Conservation (phyloP, 30 jellyfish, hydroid and myxozoan species). For the Aurelia sp. region DNA sequence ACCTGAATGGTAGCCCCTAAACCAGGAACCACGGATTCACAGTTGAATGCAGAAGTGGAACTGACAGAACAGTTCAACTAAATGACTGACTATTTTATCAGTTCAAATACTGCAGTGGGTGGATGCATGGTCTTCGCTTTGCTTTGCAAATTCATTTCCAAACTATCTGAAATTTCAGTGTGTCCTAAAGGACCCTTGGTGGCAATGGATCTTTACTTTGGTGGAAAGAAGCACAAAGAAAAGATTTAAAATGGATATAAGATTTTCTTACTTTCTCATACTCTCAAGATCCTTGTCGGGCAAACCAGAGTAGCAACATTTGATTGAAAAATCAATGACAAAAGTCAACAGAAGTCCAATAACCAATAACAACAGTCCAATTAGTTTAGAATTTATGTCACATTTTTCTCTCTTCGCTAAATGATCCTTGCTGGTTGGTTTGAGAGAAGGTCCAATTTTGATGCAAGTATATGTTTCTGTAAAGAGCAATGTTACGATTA, state of each 20-base stretch:
- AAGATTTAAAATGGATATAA: not conserved
- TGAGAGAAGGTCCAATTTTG: constrained; percentile 35
- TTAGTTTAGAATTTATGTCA: not conserved
- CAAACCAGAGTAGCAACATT: constrained; percentile 7
- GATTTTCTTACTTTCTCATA: not conserved
- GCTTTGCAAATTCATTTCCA: too few species aligned
- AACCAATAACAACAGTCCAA: not conserved
- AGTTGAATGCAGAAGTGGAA: too few species aligned
- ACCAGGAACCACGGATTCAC: too few species aligned
- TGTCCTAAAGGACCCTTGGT: too few species aligned
- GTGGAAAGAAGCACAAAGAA: too few species aligned
- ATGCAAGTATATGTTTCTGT: constrained; percentile 53
- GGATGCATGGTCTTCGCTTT: too few species aligned
- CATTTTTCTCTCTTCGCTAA: not conserved
- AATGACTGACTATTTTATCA: too few species aligned
- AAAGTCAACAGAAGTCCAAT: not conserved
- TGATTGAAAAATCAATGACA: not conserved
- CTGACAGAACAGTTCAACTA: too few species aligned
- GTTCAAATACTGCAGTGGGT: too few species aligned
- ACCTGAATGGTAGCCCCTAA: too few species aligned
- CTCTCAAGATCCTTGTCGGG: not conserved
- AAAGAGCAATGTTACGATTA: constrained; percentile 13
- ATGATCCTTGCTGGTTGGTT: not conserved
- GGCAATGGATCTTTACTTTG: too few species aligned
- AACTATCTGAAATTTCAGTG: too few species aligned